A percentile compares a stretch with the other conserved stretches of the same genome.
Evolutionary conservation across 2,113 vertebrate species (phyloP).

Genomic region (Uropsilus gracilis): DNA sequence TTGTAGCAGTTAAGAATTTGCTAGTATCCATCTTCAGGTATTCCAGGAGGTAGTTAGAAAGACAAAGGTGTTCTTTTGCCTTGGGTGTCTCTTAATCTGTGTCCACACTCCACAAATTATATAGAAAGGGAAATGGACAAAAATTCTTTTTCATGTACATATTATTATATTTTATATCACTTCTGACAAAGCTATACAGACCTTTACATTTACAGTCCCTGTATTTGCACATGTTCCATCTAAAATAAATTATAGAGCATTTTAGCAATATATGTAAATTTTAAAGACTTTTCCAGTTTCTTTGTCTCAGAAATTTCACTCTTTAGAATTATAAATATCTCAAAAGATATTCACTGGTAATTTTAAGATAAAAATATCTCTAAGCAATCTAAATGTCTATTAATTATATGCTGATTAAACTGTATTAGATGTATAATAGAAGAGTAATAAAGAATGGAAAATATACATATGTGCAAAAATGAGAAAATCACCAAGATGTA

Average conservation of each 20-base stretch:
- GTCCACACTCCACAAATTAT: too few relatives aligned
- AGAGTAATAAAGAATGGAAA: background rate
- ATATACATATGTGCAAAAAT: background rate
- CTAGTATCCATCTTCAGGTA: too few relatives aligned
- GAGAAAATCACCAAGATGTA: background rate
- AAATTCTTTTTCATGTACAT: too few relatives aligned
- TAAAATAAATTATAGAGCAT: background rate
- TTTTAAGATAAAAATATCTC: slow-evolving; percentile 17
- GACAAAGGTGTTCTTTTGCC: too few relatives aligned
- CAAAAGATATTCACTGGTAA: background rate
- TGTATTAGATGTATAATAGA: background rate
- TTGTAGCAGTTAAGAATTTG: too few relatives aligned
- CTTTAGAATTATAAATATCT: background rate
- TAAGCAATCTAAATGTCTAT: background rate
- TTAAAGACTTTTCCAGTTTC: background rate
- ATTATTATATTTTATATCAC: background rate
- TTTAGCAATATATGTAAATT: background rate
- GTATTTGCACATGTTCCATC: background rate
- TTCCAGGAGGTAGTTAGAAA: too few relatives aligned
- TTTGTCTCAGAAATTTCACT: background rate
- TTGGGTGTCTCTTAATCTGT: too few relatives aligned
- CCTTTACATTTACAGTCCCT: background rate
- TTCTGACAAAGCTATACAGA: background rate
- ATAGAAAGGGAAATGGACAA: background rate
- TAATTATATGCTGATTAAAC: background rate